Evolutionary conservation across 2,113 vertebrate species (phyloP).

Genomic region (Nycticryphes semicollaris): DNA sequence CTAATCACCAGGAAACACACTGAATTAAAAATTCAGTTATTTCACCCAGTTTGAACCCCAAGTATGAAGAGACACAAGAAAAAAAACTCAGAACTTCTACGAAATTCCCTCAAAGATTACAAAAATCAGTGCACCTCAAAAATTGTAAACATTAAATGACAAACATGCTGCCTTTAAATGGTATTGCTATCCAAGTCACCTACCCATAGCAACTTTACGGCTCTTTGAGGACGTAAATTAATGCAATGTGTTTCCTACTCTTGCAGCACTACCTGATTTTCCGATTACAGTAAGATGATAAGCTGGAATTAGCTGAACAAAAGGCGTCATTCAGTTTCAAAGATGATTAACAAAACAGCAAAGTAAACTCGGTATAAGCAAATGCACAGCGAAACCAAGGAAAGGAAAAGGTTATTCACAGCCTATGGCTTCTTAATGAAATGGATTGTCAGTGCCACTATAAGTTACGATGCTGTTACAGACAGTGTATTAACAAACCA

Average conservation of each 20-base stretch:
- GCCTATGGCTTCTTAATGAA: not conserved
- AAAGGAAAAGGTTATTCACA: not conserved
- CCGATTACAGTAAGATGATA: not conserved
- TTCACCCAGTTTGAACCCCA: not conserved
- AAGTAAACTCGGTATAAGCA: not conserved
- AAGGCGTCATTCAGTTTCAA: not conserved
- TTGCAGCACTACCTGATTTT: not conserved
- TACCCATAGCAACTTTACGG: not conserved
- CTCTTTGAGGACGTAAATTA: not conserved
- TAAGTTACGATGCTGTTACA: not conserved
- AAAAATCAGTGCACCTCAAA: not conserved
- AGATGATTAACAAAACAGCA: not conserved
- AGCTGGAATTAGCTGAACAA: not conserved
- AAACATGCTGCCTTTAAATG: not conserved
- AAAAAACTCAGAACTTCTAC: not conserved
- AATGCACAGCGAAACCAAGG: not conserved
- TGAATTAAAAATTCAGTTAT: not conserved
- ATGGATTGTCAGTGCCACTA: not conserved
- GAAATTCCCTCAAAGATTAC: not conserved
- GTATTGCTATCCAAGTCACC: not conserved
- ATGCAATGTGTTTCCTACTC: not conserved
- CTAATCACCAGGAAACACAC: not conserved
- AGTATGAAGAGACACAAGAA: not conserved
- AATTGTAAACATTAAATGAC: not conserved
- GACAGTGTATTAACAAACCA: not conserved